These are phyloP conservation scores for Nautilus pompilius DNA, from an alignment of 1,140 invertebrate species.

Conservation along the genomic window DNA sequence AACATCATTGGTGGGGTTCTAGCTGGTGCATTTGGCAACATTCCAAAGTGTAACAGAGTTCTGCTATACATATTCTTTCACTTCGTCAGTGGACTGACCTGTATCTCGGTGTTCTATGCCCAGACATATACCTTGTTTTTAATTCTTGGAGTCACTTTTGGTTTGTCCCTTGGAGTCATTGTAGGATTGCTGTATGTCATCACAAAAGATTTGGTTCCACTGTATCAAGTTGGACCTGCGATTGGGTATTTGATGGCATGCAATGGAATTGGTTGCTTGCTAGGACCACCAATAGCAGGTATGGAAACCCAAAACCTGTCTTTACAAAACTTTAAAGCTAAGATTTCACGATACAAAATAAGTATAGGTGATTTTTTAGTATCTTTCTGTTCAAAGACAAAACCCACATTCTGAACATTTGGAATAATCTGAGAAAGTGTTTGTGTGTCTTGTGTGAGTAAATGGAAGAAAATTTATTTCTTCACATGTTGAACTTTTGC, in stretches of 20 bases:
- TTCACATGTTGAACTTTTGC: too few species aligned
- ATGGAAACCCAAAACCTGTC: constrained; percentile 4
- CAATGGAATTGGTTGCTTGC: constrained; percentile 41
- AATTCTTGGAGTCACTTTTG: constrained; percentile 17
- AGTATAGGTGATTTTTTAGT: too few species aligned
- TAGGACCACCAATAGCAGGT: constrained; percentile 44
- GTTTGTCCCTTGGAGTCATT: constrained; percentile 36
- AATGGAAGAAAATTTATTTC: too few species aligned
- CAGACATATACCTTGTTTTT: constrained; percentile 14
- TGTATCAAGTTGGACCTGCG: constrained; percentile 29
- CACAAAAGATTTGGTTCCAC: constrained; percentile 36
- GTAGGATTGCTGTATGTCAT: constrained; percentile 39
- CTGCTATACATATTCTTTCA: constrained; percentile 28
- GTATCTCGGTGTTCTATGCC: constrained; percentile 16
- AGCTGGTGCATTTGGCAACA: constrained; percentile 35
- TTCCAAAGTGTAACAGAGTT: constrained; percentile 22
- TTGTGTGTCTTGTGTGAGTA: too few species aligned
- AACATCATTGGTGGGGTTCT: constrained; percentile 31
- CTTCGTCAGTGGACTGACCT: constrained; percentile 23
- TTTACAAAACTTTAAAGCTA: neutral
- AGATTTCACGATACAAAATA: too few species aligned
- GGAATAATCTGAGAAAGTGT: too few species aligned
- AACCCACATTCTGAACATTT: too few species aligned
- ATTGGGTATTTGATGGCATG: constrained; percentile 44
- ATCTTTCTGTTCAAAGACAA: too few species aligned